Evolutionary conservation across 1,140 invertebrate genomes (phyloP).

Genomic region (Maniola jurtina): DNA sequence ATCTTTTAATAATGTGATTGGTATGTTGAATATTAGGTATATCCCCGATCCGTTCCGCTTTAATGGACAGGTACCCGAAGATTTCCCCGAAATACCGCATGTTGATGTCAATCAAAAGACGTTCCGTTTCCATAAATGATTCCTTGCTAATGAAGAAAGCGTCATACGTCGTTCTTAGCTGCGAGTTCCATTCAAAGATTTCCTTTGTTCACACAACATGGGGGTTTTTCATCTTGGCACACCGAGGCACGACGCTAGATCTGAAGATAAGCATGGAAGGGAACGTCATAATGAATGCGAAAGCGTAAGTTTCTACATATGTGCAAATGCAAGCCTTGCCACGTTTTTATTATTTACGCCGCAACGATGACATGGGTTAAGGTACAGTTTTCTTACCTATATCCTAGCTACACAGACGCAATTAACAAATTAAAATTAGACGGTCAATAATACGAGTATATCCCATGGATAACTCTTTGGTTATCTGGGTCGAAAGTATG

Average conservation of each 20-base stretch:
- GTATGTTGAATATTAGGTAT: too few species aligned
- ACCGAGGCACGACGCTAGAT: constrained; percentile 21
- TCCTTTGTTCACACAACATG: constrained; percentile 13
- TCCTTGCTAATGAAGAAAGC: constrained; percentile 9
- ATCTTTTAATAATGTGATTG: too few species aligned
- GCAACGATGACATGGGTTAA: constrained; percentile 32
- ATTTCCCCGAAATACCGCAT: not conserved
- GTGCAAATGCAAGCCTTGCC: constrained; percentile 32
- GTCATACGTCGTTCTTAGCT: constrained; percentile 1
- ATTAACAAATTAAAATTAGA: too few species aligned
- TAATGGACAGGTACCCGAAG: not conserved
- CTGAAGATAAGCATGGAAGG: constrained; percentile 25
- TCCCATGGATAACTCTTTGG: too few species aligned
- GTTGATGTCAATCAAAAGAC: not conserved
- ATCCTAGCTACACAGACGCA: too few species aligned
- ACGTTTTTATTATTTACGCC: constrained; percentile 37
- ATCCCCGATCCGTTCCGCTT: not conserved
- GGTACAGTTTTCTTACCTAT: constrained; percentile 8
- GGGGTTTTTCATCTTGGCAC: constrained; percentile 22
- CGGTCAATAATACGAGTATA: too few species aligned
- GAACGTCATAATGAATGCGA: constrained; percentile 37
- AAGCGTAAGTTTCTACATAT: constrained; percentile 31
- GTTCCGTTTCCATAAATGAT: not conserved
- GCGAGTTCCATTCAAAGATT: constrained; percentile 14
- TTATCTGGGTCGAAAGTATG: too few species aligned